Evolutionary conservation across 2,113 vertebrate species (phyloP), one percentile per base, ranked within the genome.

Genomic region (Poeciliopsis turrubarensis): DNA sequence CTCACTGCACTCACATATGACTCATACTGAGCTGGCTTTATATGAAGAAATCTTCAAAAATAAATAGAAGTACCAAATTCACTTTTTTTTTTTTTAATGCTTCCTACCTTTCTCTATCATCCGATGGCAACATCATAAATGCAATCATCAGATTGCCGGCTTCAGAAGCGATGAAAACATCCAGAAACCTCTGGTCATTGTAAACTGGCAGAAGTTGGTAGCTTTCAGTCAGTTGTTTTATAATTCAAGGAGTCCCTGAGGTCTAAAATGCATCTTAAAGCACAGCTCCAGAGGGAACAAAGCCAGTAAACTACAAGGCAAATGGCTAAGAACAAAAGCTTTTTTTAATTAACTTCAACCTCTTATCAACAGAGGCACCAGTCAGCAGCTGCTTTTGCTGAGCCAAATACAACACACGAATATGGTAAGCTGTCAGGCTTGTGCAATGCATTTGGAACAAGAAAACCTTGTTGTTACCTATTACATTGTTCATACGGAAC

Each of bases 341-440:
- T 80, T 85, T 37, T 83, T 87, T 82, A 87, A 85, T 91, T 86
- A 87, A 84, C 86, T 84, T 47, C 31, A 77, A 71, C 76, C 65
- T 84, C 39, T 47, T 80, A 67, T 80, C 39, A 68, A 60, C 14
- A 15, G 62, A 79, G 68, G 74, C 11, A 13, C 71, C 88, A 87
- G 76, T 65, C 74, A 26, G 70, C 64, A 77, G 80, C 72, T 79
- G 65, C 34, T 64, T 78, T n/a, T n/a, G 61, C 80, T 54, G 70
- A 72, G 75, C 78, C 77, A 85, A 76, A 79, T 4, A 78, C 54
- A 80, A 68, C 68, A 26, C 26, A 80, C 65, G 71, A 54, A 69
- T 81, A 68, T 86, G 78, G 77, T 75, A 66, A 79, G 77, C 51
- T 70, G 72, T 29, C 73, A 54, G 71, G 41, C 74, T 69, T 78